Evolutionary conservation across 2,797 vertebrate species (phyloP).

Genomic region (Sciurus vulgaris): DNA sequence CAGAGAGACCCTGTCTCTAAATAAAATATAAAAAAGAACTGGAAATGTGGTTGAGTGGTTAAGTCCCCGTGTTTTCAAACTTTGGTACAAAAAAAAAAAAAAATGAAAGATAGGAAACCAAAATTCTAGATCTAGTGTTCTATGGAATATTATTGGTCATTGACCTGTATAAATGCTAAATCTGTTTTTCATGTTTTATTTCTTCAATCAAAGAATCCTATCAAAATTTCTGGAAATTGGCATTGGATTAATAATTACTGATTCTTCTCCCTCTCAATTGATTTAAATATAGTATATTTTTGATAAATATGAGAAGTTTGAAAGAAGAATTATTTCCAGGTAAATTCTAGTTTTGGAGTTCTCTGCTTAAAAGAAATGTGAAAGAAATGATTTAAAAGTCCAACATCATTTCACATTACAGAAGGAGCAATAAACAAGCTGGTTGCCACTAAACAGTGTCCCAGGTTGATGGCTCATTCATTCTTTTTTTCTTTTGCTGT

Average conservation of each 20-base stretch:
- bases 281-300: not conserved
- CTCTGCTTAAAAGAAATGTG: not conserved
- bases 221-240: not conserved
- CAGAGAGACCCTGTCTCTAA: too few relatives aligned
- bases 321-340: not conserved
- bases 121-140: not conserved
- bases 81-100: too few relatives aligned
- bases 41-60: too few relatives aligned
- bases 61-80: too few relatives aligned
- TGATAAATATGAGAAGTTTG: not conserved
- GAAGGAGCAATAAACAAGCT: not conserved
- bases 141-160: not conserved
- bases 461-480: not conserved
- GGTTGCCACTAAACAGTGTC: slow-evolving; percentile 11
- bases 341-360: not conserved
- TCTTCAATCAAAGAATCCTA: not conserved
- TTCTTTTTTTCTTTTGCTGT: slow-evolving; percentile 9
- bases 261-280: not conserved
- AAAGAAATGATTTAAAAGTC: not conserved
- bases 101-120: not conserved
- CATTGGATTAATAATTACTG: not conserved
- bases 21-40: too few relatives aligned
- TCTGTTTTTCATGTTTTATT: not conserved
- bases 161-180: not conserved
- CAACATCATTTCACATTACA: not conserved